Conservation (phyloP, 2,888 invertebrate species). For the Ceramica pisi region DNA sequence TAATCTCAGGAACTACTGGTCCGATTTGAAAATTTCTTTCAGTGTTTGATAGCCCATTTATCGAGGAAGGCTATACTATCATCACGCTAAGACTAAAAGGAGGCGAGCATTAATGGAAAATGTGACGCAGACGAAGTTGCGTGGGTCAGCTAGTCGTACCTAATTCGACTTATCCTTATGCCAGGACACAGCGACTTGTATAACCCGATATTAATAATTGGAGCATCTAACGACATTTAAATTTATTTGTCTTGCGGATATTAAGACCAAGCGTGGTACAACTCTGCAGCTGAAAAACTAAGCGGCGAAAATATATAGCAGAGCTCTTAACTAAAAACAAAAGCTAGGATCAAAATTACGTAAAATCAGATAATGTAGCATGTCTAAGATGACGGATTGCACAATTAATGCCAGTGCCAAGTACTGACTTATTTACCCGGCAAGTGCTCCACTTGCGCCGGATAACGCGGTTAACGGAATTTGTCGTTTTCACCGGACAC, state of each 20-base stretch:
- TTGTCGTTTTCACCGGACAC: slow-evolving; percentile 74
- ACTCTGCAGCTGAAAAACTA: not conserved
- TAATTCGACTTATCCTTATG: no score
- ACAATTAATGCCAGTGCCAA: slow-evolving; percentile 49
- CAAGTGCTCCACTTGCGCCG: slow-evolving; percentile 66
- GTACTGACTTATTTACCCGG: slow-evolving; percentile 65
- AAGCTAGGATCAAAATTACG: slow-evolving; percentile 45
- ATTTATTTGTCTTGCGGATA: not conserved
- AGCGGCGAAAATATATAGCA: not conserved
- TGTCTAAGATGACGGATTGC: slow-evolving; percentile 48
- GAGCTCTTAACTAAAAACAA: slow-evolving; percentile 14
- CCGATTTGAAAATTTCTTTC: no score
- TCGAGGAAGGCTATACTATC: no score
- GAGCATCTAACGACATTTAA: no score
- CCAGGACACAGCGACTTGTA: not conserved
- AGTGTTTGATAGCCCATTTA: no score
- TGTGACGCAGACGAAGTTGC: no score
- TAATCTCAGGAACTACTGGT: no score
- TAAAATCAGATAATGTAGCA: slow-evolving; percentile 46
- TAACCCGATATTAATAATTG: no score
- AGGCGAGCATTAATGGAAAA: no score
- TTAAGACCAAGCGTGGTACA: not conserved
- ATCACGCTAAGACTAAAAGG: no score
- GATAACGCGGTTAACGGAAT: slow-evolving; percentile 73
- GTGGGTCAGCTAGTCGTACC: no score